Evolutionary conservation across 2,797 vertebrate species (phyloP).

Genomic region (Pangasius djambal): DNA sequence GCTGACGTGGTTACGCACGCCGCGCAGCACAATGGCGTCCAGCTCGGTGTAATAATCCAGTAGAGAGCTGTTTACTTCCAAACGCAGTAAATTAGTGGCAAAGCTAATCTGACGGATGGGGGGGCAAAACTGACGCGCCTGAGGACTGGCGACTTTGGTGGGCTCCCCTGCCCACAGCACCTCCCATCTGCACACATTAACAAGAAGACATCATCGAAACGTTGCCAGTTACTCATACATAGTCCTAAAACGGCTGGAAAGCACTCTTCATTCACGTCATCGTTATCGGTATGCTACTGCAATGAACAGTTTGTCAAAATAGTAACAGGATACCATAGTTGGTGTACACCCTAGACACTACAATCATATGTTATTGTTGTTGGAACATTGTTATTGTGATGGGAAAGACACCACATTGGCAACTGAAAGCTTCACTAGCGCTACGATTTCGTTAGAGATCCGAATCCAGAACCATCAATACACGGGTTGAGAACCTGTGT

Average conservation of each 20-base stretch:
- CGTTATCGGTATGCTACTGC: not conserved
- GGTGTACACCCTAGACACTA: not conserved
- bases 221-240: not conserved
- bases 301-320: not conserved
- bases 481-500: not conserved
- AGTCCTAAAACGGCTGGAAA: not conserved
- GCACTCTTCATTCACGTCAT: not conserved
- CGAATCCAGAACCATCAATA: not conserved
- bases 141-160: conserved; percentile 84
- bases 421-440: not conserved
- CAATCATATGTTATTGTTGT: not conserved
- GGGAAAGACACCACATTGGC: not conserved
- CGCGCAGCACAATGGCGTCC: conserved; percentile 93
- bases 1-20: conserved; percentile 71
- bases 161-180: conserved; percentile 93
- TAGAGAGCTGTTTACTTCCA: conserved; percentile 95
- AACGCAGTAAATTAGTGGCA: conserved; percentile 92
- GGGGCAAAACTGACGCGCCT: conserved; percentile 94
- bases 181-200: conserved; percentile 83
- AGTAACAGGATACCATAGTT: not conserved
- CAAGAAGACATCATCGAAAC: not conserved
- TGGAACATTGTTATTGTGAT: not conserved
- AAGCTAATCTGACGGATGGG: conserved; percentile 93
- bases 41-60: conserved; percentile 97
- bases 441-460: not conserved